Evolutionary conservation across 2,888 invertebrate genomes (phyloP).

Genomic region (Pyrocoelia pectoralis): DNA sequence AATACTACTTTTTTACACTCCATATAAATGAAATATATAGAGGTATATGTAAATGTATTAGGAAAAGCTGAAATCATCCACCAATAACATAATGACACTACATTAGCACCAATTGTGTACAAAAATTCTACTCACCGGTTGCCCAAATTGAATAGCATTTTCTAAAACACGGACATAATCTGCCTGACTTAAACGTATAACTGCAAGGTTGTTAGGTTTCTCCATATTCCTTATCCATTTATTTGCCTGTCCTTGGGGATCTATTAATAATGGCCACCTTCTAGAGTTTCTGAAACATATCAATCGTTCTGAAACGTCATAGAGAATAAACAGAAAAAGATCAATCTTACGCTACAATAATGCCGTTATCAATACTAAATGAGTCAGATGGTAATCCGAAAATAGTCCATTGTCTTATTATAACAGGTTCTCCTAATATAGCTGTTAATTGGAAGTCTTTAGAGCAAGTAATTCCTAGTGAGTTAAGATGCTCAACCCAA

Average conservation of each 20-base stretch:
- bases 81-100: too few relatives aligned
- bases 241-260: slow-evolving; percentile 94
- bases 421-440: slow-evolving; percentile 87
- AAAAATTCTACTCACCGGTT: slow-evolving; percentile 78
- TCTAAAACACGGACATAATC: slow-evolving; percentile 86
- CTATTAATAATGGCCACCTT: slow-evolving; percentile 93
- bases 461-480: slow-evolving; percentile 78
- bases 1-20: too few relatives aligned
- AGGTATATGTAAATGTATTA: too few relatives aligned
- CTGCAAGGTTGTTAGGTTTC: slow-evolving; percentile 80
- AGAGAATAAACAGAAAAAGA: too few relatives aligned
- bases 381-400: slow-evolving; percentile 87
- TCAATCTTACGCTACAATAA: slow-evolving; percentile 78
- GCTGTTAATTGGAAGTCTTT: slow-evolving; percentile 78
- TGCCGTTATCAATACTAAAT: slow-evolving; percentile 91
- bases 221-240: slow-evolving; percentile 96
- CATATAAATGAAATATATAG: too few relatives aligned
- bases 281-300: slow-evolving; percentile 75
- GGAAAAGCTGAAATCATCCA: too few relatives aligned
- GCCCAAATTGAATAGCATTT: slow-evolving; percentile 87
- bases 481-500: slow-evolving; percentile 78
- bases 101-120: too few relatives aligned
- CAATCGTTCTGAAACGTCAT: too few relatives aligned
- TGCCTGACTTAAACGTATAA: slow-evolving; percentile 80
- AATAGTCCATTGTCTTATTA: slow-evolving; percentile 91